Evolutionary conservation across 2,888 invertebrate species (phyloP), one percentile per base, ranked within the genome.

Genomic region (Ethmia dodecea): DNA sequence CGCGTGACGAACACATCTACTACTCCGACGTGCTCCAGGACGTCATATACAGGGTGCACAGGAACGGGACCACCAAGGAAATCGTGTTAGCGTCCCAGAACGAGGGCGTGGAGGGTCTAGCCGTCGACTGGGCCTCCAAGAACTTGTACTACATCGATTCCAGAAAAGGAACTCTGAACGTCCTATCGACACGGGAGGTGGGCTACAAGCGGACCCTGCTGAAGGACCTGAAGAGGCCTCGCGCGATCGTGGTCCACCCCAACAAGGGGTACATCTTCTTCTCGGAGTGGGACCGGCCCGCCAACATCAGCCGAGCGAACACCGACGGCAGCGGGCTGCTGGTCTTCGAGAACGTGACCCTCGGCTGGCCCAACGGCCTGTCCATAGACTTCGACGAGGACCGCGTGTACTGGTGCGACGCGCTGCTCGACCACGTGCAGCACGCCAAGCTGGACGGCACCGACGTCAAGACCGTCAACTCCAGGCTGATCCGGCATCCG

Each of bases 281-380:
- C 87, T 94, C 97, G 0, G 98, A 98, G 69, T 97, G 98, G 95
- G 96, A 96, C 60, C 90, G 97, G 3, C 98, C 98, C 0, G 98
- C 98, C 0, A 98, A 98, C 67, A 99, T 99, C 43, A 97, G 96
- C 38, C 88, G 98, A 49, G 96, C 97, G 0, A 92, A 93, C 54
- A 91, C 95, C 0, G 98, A 99, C 61, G 99, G 98, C 1, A 92
- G 91, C 0, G 94, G 94, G 48, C 86, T 97, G 12, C 83, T 94
- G 2, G 94, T 97, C 0, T 98, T 98, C 64, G 92, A 93, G 49
- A 95, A 96, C 60, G 91, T 97, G 0, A 94, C 97, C 0, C 87
- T 98, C 0, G 98, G 98, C 2, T 99, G 98, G 98, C 99, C 99
- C 0, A 99, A 99, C 68, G 98, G 98, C 0, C 80, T 99, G 3